Conservation (phyloP, 2,113 vertebrate species). For the Leptocoma aspasia region DNA sequence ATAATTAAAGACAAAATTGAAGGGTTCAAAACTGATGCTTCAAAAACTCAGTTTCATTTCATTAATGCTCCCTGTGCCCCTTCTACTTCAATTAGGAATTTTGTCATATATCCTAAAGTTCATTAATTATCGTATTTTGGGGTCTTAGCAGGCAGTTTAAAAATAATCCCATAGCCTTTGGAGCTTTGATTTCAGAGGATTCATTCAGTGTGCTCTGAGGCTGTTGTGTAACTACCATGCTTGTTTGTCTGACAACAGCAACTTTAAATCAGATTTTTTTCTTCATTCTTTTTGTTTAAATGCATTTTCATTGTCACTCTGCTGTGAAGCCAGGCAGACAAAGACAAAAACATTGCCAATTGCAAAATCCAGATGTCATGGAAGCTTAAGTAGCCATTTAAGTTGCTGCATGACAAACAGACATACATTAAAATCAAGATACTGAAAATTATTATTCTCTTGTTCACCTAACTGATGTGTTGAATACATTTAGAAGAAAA, state of each 20-base stretch:
- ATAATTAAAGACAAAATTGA: not conserved
- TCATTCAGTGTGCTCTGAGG: not conserved
- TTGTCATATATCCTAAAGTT: not conserved
- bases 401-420: not conserved
- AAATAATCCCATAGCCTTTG: not conserved
- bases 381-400: not conserved
- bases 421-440: not conserved
- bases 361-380: constrained; percentile 25
- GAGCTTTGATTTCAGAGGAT: not conserved
- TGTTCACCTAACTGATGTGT: not conserved
- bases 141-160: not conserved
- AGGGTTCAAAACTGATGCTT: not conserved
- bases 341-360: not conserved
- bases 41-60: not conserved
- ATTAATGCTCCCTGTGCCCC: not conserved
- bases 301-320: not conserved
- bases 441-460: not conserved
- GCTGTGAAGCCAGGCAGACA: not conserved
- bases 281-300: not conserved
- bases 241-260: not conserved
- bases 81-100: not conserved
- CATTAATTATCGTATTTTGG: not conserved
- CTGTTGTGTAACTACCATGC: not conserved
- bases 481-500: not conserved
- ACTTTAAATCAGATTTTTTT: not conserved